These are phyloP conservation scores for Atrina japonica DNA, from an alignment of 2,888 invertebrate genomes.

Conservation along the genomic window DNA sequence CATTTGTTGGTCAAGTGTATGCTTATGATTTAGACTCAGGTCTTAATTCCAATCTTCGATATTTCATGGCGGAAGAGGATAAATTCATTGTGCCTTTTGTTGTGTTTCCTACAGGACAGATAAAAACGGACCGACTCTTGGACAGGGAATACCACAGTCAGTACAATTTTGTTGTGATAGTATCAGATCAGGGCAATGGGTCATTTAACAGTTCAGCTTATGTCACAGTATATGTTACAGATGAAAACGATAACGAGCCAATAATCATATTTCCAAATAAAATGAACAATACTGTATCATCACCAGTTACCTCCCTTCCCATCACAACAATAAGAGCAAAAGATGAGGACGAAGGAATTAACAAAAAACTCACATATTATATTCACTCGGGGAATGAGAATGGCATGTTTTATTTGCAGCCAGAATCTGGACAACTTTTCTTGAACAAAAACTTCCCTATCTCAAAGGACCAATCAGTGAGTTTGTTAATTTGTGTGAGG, in stretches of 20 bases:
- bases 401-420: constrained; percentile 48
- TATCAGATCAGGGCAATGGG: constrained; percentile 59
- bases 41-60: constrained; percentile 59
- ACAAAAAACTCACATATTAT: constrained; percentile 52
- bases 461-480: constrained; percentile 33
- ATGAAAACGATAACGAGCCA: constrained; percentile 68
- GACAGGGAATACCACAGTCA: constrained; percentile 64
- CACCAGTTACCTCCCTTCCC: constrained; percentile 37
- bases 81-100: constrained; percentile 59
- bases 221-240: constrained; percentile 62
- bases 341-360: constrained; percentile 57
- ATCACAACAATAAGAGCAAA: constrained; percentile 51
- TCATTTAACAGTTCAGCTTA: constrained; percentile 58
- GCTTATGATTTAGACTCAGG: constrained; percentile 63
- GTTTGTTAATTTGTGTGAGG: constrained; percentile 39
- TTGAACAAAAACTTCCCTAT: constrained; percentile 36
- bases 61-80: constrained; percentile 49
- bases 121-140: constrained; percentile 58
- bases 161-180: constrained; percentile 62
- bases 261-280: constrained; percentile 65
- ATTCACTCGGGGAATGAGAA: constrained; percentile 56
- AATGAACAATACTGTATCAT: constrained; percentile 61
- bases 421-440: constrained; percentile 36
- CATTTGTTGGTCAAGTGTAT: constrained; percentile 46
- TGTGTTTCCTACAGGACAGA: constrained; percentile 57